Conservation (phyloP, 2,888 invertebrate genomes). For the Esperia sulphurella region DNA sequence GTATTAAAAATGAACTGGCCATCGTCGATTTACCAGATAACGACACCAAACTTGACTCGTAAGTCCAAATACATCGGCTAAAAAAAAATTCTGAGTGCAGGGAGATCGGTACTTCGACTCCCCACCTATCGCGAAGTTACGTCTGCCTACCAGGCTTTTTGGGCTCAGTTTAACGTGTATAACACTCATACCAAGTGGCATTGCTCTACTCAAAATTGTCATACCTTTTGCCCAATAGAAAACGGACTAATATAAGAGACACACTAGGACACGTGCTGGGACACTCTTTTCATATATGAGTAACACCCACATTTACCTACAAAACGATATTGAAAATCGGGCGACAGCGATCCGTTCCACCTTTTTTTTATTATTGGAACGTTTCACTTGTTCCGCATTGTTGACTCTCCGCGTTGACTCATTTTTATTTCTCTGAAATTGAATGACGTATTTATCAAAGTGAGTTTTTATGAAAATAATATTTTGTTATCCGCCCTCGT, state of each 20-base stretch:
- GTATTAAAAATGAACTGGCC: too few relatives aligned
- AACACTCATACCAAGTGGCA: too few relatives aligned
- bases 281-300: conserved; percentile 55
- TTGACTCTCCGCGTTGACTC: conserved; percentile 56
- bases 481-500: conserved; percentile 42
- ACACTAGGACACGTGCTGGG: conserved; percentile 26
- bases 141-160: too few relatives aligned
- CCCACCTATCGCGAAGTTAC: too few relatives aligned
- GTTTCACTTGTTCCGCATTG: conserved; percentile 67
- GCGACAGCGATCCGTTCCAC: conserved; percentile 51
- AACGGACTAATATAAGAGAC: conserved; percentile 20
- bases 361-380: conserved; percentile 62
- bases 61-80: too few relatives aligned
- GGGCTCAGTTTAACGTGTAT: too few relatives aligned
- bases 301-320: conserved; percentile 58
- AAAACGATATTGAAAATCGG: conserved; percentile 64
- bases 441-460: conserved; percentile 58
- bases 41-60: too few relatives aligned
- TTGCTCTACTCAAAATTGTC: too few relatives aligned
- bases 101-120: too few relatives aligned
- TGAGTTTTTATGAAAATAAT: conserved; percentile 39
- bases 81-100: too few relatives aligned
- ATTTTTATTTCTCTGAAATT: conserved; percentile 55
- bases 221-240: too few relatives aligned
- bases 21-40: too few relatives aligned